phyloP scores from a whole-genome alignment of 2,113 vertebrate genomes.

The Hippocampus zosterae region DNA sequence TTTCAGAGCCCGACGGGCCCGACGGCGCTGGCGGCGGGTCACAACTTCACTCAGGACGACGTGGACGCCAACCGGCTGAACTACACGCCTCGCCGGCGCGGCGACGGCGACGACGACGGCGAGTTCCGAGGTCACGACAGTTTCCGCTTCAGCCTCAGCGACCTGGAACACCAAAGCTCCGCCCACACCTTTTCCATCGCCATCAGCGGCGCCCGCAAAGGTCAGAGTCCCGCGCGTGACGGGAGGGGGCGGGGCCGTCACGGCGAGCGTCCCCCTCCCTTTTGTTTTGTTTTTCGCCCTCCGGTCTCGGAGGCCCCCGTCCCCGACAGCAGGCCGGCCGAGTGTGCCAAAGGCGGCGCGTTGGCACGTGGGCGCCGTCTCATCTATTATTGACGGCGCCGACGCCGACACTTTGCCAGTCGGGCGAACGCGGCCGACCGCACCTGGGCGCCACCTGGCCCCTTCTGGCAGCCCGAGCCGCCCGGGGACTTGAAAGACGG shows the following conservation, averaged over 20 bases:
- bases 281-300: no score
- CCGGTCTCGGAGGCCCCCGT: no score
- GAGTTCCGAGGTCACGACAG: constrained; percentile 60
- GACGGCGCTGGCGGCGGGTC: constrained; percentile 54
- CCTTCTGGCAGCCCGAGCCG: constrained; percentile 44
- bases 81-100: constrained; percentile 48
- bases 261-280: no score
- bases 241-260: neutral
- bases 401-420: constrained; percentile 54
- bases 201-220: constrained; percentile 58
- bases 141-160: constrained; percentile 71
- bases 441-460: constrained; percentile 16
- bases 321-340: neutral
- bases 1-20: constrained; percentile 52
- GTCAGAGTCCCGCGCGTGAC: constrained; percentile 35
- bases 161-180: constrained; percentile 57
- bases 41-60: constrained; percentile 70
- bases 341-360: neutral
- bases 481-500: constrained; percentile 33
- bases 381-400: constrained; percentile 61
- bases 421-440: constrained; percentile 44
- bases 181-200: constrained; percentile 63
- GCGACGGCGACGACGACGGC: constrained; percentile 20
- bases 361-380: constrained; percentile 13
- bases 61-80: constrained; percentile 70